These are phyloP conservation scores for Drosophila stalkeri DNA, from an alignment of 2,888 invertebrate genomes.

Conservation along the genomic window DNA sequence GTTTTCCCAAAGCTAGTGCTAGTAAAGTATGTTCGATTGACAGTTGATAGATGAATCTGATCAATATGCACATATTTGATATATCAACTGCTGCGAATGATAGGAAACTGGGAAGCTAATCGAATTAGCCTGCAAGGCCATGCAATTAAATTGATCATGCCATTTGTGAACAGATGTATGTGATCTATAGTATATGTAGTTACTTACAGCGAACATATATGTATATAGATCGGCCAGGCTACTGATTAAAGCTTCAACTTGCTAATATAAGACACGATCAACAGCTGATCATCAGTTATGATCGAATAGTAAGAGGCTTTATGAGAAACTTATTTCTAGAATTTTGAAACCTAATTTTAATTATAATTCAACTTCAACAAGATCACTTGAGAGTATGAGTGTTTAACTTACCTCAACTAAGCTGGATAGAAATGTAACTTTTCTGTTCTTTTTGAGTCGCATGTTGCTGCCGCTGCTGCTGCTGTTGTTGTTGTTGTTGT, in stretches of 20 bases:
- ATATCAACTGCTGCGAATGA: not conserved
- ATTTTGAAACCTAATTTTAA: not conserved
- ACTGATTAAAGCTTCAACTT: not conserved
- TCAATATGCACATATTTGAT: not conserved
- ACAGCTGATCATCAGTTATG: not conserved
- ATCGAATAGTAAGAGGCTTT: not conserved
- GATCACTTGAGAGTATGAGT: not conserved
- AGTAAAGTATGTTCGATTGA: too few species aligned
- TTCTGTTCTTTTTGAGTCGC: constrained; percentile 85
- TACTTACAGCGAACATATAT: not conserved
- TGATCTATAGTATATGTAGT: not conserved
- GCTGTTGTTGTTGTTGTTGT: constrained; percentile 38
- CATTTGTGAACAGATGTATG: not conserved
- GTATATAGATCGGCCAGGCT: not conserved
- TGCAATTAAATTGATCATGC: not conserved
- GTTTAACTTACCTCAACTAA: constrained; percentile 83
- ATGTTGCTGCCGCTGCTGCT: constrained; percentile 69
- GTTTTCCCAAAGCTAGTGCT: not conserved
- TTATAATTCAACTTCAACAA: not conserved
- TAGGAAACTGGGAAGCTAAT: not conserved
- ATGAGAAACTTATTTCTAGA: not conserved
- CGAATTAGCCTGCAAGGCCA: not conserved
- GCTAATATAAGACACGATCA: not conserved
- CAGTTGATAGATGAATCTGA: not conserved
- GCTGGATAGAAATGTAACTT: constrained; percentile 85